Percentiles rank a stretch among this genome's conserved stretches.
phyloP scores from a whole-genome alignment of 2,888 invertebrate genomes.

The Fragum fragum region DNA sequence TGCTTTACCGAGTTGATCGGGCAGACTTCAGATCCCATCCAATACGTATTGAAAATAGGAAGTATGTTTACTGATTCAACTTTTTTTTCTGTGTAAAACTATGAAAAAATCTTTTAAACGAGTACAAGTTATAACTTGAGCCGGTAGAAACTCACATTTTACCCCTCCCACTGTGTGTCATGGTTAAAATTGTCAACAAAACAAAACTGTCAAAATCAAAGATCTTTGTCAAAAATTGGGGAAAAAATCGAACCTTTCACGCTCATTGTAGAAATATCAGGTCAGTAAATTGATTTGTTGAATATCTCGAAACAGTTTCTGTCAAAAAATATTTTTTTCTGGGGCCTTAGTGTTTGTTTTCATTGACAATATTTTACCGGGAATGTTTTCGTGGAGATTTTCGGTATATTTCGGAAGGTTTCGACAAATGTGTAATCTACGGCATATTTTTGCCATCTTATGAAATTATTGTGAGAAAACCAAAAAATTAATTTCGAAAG shows the following conservation, averaged over 20 bases:
- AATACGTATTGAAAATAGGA: too few relatives aligned
- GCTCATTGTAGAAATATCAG: background rate
- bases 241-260: background rate
- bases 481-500: too few relatives aligned
- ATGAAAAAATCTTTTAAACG: too few relatives aligned
- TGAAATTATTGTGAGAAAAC: too few relatives aligned
- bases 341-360: slow-evolving; percentile 28
- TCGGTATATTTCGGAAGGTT: slow-evolving; percentile 9
- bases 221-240: background rate
- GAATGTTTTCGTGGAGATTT: slow-evolving; percentile 28
- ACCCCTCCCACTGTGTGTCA: slow-evolving; percentile 21
- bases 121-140: too few relatives aligned
- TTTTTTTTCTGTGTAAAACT: too few relatives aligned
- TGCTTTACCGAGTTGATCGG: too few relatives aligned
- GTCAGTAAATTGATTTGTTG: background rate
- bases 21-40: too few relatives aligned
- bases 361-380: slow-evolving; percentile 42
- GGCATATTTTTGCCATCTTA: background rate
- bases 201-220: background rate
- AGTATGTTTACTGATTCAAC: too few relatives aligned
- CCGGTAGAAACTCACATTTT: background rate
- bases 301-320: background rate
- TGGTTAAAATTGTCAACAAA: slow-evolving; percentile 23
- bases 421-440: background rate
- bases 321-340: background rate